Percentiles rank a stretch among this genome's conserved stretches.
phyloP scores from a whole-genome alignment of 92 coral and sea anemone species.

The Chrysogorgia sp. region DNA sequence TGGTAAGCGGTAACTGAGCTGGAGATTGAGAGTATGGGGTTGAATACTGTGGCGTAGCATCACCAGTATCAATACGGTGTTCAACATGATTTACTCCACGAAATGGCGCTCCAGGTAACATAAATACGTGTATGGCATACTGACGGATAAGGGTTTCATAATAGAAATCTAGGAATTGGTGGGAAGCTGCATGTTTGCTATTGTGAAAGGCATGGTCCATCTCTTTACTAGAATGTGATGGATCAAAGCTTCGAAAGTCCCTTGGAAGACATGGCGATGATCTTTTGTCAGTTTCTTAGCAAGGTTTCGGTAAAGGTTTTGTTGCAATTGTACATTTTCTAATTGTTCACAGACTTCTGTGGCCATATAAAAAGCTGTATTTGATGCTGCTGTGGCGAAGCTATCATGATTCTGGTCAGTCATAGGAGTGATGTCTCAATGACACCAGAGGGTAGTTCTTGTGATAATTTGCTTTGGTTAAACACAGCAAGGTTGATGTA shows the following conservation, averaged over 20 bases:
- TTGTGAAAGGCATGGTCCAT: background rate
- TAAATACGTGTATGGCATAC: conserved; percentile 41
- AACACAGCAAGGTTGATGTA: conserved; percentile 30
- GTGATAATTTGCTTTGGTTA: conserved; percentile 5
- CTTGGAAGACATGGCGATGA: background rate
- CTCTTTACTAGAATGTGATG: background rate
- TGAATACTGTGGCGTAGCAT: background rate
- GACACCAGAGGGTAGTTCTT: conserved; percentile 5
- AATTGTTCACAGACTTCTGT: conserved; percentile 1
- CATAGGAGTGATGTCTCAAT: conserved; percentile 8
- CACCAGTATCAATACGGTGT: conserved; percentile 10
- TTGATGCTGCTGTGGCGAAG: background rate
- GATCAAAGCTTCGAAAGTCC: background rate
- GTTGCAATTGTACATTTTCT: conserved; percentile 8
- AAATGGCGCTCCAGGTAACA: conserved; percentile 45
- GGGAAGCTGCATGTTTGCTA: background rate
- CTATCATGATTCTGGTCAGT: background rate
- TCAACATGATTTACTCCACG: conserved; percentile 19
- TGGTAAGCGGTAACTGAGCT: background rate
- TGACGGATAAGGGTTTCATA: conserved; percentile 18
- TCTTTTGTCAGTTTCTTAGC: background rate
- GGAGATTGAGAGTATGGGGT: conserved; percentile 8
- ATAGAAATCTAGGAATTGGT: background rate
- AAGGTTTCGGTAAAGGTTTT: background rate
- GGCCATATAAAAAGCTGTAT: conserved; percentile 23